Evolutionary conservation across 2,797 vertebrate species (phyloP).

Genomic region (Phoebastria nigripes): DNA sequence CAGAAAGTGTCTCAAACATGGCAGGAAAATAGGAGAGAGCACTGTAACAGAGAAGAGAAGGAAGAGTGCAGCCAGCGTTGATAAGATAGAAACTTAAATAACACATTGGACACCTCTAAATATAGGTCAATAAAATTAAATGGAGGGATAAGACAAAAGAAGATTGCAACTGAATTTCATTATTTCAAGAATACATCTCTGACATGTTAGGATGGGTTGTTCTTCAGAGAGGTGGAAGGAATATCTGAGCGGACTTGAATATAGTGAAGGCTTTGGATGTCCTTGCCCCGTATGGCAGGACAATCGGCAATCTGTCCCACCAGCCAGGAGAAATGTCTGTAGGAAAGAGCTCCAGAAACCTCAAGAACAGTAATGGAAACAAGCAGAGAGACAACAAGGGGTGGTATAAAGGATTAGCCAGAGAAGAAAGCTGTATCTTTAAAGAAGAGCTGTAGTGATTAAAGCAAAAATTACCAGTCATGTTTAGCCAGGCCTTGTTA

Average conservation of each 20-base stretch:
- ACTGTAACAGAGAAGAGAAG: not conserved
- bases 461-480: not conserved
- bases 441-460: not conserved
- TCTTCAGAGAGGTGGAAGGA: not conserved
- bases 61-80: not conserved
- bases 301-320: not conserved
- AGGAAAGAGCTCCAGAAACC: not conserved
- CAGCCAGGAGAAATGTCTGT: not conserved
- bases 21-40: not conserved
- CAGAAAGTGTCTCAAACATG: not conserved
- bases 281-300: not conserved
- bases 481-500: not conserved
- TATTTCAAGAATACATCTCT: not conserved
- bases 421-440: not conserved
- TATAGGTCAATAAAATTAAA: not conserved
- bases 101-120: not conserved
- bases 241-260: not conserved
- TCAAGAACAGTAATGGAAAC: not conserved
- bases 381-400: not conserved
- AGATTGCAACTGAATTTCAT: not conserved
- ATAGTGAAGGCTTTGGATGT: not conserved
- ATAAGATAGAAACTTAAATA: not conserved
- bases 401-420: not conserved
- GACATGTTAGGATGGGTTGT: not conserved
- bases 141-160: not conserved